These are phyloP conservation scores for Allochrocebus solatus DNA, from an alignment of 2,797 vertebrate genomes.

Conservation along the genomic window DNA sequence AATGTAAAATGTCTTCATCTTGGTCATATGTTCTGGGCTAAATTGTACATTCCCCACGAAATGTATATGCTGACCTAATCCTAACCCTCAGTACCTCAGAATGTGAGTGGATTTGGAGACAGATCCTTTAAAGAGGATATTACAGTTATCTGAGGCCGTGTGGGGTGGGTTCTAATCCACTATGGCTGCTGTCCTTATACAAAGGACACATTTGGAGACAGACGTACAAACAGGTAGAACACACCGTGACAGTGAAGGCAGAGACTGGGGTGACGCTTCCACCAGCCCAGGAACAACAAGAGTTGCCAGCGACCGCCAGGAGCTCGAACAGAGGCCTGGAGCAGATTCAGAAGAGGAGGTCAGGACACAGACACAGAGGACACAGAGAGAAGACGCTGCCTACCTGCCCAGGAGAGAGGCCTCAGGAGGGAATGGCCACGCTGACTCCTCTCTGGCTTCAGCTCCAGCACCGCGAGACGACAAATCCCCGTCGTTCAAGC, in stretches of 20 bases:
- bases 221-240: background rate
- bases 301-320: background rate
- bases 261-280: background rate
- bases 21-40: background rate
- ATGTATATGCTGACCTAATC: background rate
- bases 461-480: background rate
- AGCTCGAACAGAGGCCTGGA: background rate
- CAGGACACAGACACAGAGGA: background rate
- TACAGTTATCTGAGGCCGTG: background rate
- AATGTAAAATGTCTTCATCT: background rate
- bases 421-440: background rate
- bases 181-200: rapidly evolving
- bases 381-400: background rate
- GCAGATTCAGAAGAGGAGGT: background rate
- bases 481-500: background rate
- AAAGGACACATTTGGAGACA: background rate
- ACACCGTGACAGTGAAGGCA: rapidly evolving
- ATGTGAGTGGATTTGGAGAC: background rate
- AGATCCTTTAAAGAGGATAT: background rate
- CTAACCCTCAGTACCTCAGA: no score
- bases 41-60: background rate
- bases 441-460: background rate
- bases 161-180: background rate
- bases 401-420: background rate
- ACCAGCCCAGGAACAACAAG: background rate